Percentiles rank a stretch among this genome's conserved stretches.
These are phyloP conservation scores for Cynaeus angustus DNA, from an alignment of 2,888 invertebrate species.

Conservation along the genomic window DNA sequence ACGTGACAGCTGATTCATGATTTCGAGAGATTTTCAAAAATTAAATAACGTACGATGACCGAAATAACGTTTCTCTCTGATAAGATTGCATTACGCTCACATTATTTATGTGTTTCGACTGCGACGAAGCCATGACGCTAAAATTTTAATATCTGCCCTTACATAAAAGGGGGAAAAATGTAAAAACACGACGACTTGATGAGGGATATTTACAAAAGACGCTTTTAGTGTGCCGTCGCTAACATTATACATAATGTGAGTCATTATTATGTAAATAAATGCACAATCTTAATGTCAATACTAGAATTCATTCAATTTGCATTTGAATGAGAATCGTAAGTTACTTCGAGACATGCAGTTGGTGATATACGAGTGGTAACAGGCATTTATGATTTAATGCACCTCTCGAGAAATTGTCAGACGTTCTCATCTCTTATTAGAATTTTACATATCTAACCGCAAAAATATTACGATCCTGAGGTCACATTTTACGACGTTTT, in stretches of 20 bases:
- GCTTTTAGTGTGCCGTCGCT: slow-evolving; percentile 36
- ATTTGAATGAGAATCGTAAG: slow-evolving; percentile 63
- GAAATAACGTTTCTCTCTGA: no score
- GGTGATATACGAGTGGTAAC: slow-evolving; percentile 32
- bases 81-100: slow-evolving; percentile 36
- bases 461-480: slow-evolving; percentile 1
- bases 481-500: slow-evolving; percentile 18
- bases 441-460: slow-evolving; percentile 5
- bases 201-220: slow-evolving; percentile 40
- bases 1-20: no score
- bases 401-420: neutral
- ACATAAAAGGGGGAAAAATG: slow-evolving; percentile 29
- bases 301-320: slow-evolving; percentile 64
- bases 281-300: slow-evolving; percentile 67
- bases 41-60: no score
- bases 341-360: slow-evolving; percentile 51
- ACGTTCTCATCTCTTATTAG: slow-evolving; percentile 3
- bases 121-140: slow-evolving; percentile 31
- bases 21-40: no score
- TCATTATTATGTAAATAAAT: slow-evolving; percentile 65
- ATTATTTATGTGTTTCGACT: slow-evolving; percentile 31
- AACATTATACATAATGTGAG: slow-evolving; percentile 53
- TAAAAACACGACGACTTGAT: slow-evolving; percentile 36
- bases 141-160: slow-evolving; percentile 41
- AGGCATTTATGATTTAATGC: slow-evolving; percentile 29